Evolutionary conservation across 2,113 vertebrate species (phyloP).

Genomic region (Aplodontia rufa): DNA sequence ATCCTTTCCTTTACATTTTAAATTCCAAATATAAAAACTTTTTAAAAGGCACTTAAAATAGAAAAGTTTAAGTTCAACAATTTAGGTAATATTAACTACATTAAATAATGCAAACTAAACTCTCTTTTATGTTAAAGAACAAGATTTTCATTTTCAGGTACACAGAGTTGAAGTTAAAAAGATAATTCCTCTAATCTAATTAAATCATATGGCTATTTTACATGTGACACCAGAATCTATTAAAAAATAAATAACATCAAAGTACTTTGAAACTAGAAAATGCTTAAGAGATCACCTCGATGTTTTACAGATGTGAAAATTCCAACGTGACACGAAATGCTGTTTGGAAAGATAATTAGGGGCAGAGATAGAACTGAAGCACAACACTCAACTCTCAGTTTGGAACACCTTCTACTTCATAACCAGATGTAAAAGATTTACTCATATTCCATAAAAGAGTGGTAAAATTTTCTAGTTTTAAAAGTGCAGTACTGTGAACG

Average conservation of each 20-base stretch:
- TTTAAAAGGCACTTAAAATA: conserved; percentile 78
- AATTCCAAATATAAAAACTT: conserved; percentile 70
- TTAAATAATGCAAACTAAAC: conserved; percentile 78
- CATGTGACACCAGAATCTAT: not conserved
- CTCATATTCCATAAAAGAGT: conserved; percentile 4
- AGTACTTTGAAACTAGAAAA: conserved; percentile 29
- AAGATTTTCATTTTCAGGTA: conserved; percentile 65
- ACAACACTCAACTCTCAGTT: conserved; percentile 16
- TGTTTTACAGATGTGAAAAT: conserved; percentile 13
- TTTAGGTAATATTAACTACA: conserved; percentile 74
- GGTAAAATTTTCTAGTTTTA: conserved; percentile 44
- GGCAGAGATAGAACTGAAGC: conserved; percentile 18
- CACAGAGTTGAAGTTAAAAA: conserved; percentile 63
- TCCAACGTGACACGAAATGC: conserved; percentile 13
- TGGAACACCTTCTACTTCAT: conserved; percentile 38
- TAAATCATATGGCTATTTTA: conserved; percentile 44
- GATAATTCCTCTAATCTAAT: conserved; percentile 15
- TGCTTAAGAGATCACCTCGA: conserved; percentile 32
- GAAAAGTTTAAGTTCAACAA: conserved; percentile 63
- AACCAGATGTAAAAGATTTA: not conserved
- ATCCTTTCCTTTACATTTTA: conserved; percentile 64
- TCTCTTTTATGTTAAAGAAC: conserved; percentile 71
- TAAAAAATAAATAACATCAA: conserved; percentile 22
- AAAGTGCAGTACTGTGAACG: not conserved
- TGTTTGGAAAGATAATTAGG: not conserved